Evolutionary conservation across 2,888 invertebrate genomes (phyloP), one percentile per base, ranked within the genome.

Genomic region (Pollenia amentaria): DNA sequence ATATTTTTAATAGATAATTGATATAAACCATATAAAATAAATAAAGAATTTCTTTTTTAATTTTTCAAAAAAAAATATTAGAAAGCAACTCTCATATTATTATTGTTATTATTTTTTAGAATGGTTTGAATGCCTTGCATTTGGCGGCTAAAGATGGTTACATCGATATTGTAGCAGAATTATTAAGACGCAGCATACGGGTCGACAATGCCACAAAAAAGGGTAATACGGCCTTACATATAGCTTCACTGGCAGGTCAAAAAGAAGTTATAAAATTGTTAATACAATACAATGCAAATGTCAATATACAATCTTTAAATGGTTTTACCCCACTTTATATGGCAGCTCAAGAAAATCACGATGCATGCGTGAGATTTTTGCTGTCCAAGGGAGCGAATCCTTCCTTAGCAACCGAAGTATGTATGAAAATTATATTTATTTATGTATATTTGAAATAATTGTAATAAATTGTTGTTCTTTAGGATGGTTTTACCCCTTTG

Each of bases 321-420:
- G 99, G 99, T 62, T 99, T 99, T 94, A 99, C 99, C 0, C 99
- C 99, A 0, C 94, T 99, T 62, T 99, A 99, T 93, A 99, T 99
- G 99, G 99, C 99, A 4, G 98, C 99, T 11, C 99, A 99, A 94
- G 99, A 99, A 93, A 98, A 98, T 93, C 98, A 99, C 92, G 98
- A 98, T 87, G 95, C 95, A 9, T 98, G 98, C 89, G 99, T 99
- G 88, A 96, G 97, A 92, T 97, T 97, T 94, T 94, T 99, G 83
- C 94, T 99, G 79, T 95, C 96, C 48, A 98, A 98, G 92, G 98
- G 98, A 64, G 99, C 99, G 88, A 99, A 98, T 93, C 99, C 99
- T 93, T 97, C 97, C 67, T 95, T 99, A 70, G 98, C 99, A 67
- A 99, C 99, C 48, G 99, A 99, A 96, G 98, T 96, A 92, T 89